These are phyloP conservation scores for Pantherophis alleghaniensis DNA, from an alignment of 2,797 vertebrate genomes.

Conservation along the genomic window DNA sequence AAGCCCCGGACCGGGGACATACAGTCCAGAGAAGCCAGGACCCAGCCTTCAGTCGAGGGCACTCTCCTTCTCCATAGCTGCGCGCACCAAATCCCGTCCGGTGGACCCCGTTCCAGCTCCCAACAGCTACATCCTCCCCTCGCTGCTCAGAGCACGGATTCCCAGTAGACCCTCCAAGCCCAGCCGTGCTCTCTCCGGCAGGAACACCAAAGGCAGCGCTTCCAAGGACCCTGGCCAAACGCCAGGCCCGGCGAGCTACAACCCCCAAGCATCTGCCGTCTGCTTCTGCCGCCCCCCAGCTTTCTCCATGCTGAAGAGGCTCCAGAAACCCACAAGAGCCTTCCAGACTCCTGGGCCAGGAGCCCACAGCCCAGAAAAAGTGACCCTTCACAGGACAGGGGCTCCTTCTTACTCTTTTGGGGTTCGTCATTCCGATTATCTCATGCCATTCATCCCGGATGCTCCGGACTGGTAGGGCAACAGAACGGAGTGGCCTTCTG, in stretches of 20 bases:
- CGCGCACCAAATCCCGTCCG: conserved; percentile 76
- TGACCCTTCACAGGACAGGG: conserved; percentile 67
- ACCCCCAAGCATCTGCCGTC: conserved; percentile 75
- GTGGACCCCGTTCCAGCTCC: conserved; percentile 79
- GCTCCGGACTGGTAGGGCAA: conserved; percentile 11
- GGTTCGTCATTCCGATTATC: conserved; percentile 79
- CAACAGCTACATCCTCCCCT: conserved; percentile 83
- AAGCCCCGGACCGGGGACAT: conserved; percentile 85
- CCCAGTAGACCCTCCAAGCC: conserved; percentile 80
- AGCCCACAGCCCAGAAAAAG: conserved; percentile 80
- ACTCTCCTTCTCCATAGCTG: conserved; percentile 82
- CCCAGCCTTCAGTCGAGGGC: conserved; percentile 74
- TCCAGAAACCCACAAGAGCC: conserved; percentile 48
- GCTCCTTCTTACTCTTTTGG: conserved; percentile 83
- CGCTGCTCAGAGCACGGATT: conserved; percentile 76
- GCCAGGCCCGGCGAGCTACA: conserved; percentile 83
- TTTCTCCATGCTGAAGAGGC: conserved; percentile 84
- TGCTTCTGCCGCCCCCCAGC: conserved; percentile 79
- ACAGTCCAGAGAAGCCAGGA: conserved; percentile 82
- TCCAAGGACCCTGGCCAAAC: conserved; percentile 78
- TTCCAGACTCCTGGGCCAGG: conserved; percentile 79
- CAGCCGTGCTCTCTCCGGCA: conserved; percentile 74
- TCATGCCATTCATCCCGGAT: conserved; percentile 75
- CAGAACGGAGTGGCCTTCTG: not conserved
- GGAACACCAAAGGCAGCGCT: conserved; percentile 63